Evolutionary conservation across 2,888 invertebrate genomes (phyloP), one percentile per base, ranked within the genome.

Genomic region (Rotaria sp.): DNA sequence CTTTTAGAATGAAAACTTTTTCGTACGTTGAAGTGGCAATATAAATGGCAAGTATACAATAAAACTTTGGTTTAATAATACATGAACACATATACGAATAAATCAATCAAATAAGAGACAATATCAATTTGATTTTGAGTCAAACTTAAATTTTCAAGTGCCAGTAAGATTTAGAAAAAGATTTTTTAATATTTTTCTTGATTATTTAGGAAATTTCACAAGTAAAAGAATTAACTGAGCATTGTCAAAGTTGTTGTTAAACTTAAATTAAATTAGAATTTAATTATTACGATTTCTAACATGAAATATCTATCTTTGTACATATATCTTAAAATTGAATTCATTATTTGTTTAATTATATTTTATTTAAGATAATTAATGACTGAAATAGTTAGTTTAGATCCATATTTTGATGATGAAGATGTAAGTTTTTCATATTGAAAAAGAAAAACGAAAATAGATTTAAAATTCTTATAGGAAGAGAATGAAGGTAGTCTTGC

Each of bases 361-460:
- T 41, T 41, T 8, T 26, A 8, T 74, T 74, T 24, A 8, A 41
- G 75, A 75, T 41, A 75, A 26, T 35, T 5, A 7, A 80, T 80
- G 45, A 10, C 26, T 26, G 10, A 45, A 45, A 10, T 4, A 45
- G 7, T n/a, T 26, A 45, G 3, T 80, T 2, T 1, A 1, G 80
- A 45, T 80, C 41, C 80, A 45, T 24, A 80, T n/a, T 80, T 80
- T 80, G n/a, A 24, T n/a, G 41, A 80, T 45, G 80, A 80, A 45
- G 80, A 80, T 45, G 80, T 80, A 80, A 45, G 80, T 80, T 41
- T 35, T 35, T 67, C 4, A 15, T 2, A 18, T 2, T 67, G 2
- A 26, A 67, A 13, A 21, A 30, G 2, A 35, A 2, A 18, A 21
- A 67, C 18, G 52, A 4, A 35, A 67, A 7, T 15, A 15, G 35